These are phyloP conservation scores for Lateolabrax maculatus DNA, from an alignment of 2,797 vertebrate species.

Conservation along the genomic window DNA sequence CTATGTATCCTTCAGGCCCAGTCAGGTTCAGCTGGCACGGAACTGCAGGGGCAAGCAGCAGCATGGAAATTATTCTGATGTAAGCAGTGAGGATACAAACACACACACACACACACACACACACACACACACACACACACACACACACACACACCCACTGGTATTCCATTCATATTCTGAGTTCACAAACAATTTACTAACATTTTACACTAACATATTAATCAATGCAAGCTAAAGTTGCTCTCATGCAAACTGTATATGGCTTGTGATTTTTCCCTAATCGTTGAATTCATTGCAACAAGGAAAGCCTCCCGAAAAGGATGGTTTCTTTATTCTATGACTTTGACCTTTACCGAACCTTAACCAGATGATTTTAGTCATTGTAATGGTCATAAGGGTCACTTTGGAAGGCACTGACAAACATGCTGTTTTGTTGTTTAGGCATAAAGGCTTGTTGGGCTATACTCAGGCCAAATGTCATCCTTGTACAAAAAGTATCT, in stretches of 20 bases:
- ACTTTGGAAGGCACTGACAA: not conserved
- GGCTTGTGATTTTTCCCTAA: not conserved
- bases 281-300: not conserved
- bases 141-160: not conserved
- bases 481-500: too few species aligned
- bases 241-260: not conserved
- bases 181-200: not conserved
- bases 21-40: slow-evolving; percentile 92
- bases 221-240: not conserved
- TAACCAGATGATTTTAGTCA: not conserved
- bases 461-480: too few species aligned
- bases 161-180: not conserved
- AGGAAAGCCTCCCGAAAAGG: not conserved
- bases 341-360: not conserved
- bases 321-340: not conserved
- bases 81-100: not conserved
- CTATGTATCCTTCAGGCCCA: slow-evolving; percentile 90
- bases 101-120: not conserved
- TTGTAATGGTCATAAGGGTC: not conserved
- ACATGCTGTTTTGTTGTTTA: not conserved
- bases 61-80: slow-evolving; percentile 20
- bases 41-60: slow-evolving; percentile 76
- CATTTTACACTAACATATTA: not conserved
- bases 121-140: not conserved
- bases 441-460: not conserved